These are phyloP conservation scores for Naso thynnoides DNA, from an alignment of 2,797 vertebrate species.

Conservation along the genomic window DNA sequence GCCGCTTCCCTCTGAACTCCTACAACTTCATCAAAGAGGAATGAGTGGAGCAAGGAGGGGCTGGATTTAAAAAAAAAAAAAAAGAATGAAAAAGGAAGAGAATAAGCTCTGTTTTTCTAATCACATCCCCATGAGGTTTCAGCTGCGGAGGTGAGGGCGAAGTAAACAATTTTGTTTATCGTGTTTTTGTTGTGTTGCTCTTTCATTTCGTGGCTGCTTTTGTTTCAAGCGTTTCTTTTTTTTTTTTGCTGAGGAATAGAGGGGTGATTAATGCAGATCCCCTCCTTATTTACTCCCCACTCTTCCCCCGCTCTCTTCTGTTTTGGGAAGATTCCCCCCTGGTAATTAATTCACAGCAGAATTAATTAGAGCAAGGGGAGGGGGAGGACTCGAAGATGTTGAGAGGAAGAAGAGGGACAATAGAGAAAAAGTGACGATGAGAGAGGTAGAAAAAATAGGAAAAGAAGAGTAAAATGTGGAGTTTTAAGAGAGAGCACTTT, in stretches of 20 bases:
- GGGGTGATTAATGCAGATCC: slow-evolving; percentile 78
- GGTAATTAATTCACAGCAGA: slow-evolving; percentile 80
- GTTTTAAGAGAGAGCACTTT: slow-evolving; percentile 20
- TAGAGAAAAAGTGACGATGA: slow-evolving; percentile 24
- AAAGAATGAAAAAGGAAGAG: slow-evolving; percentile 23
- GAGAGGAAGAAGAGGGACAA: slow-evolving; percentile 38
- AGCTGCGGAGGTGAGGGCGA: slow-evolving; percentile 76
- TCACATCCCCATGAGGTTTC: slow-evolving; percentile 71
- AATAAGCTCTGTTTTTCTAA: slow-evolving; percentile 66
- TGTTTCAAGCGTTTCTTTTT: slow-evolving; percentile 60
- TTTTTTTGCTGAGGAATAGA: slow-evolving; percentile 59
- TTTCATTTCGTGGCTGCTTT: slow-evolving; percentile 72
- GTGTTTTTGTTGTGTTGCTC: slow-evolving; percentile 70
- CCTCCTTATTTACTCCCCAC: slow-evolving; percentile 49
- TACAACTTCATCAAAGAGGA: slow-evolving; percentile 84
- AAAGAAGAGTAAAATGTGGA: slow-evolving; percentile 8
- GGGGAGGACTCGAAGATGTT: slow-evolving; percentile 60
- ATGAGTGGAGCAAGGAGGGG: slow-evolving; percentile 67
- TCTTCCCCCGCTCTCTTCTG: slow-evolving; percentile 55
- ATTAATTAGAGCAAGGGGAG: slow-evolving; percentile 73
- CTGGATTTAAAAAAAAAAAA: slow-evolving; percentile 34
- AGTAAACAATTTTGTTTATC: slow-evolving; percentile 81
- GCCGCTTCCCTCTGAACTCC: slow-evolving; percentile 74
- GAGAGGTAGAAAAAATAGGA: slow-evolving; percentile 2
- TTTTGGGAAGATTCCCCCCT: slow-evolving; percentile 74